Base-by-base conservation (phyloP, 2,113 vertebrate species). In the Semicossyphus pulcher region DNA sequence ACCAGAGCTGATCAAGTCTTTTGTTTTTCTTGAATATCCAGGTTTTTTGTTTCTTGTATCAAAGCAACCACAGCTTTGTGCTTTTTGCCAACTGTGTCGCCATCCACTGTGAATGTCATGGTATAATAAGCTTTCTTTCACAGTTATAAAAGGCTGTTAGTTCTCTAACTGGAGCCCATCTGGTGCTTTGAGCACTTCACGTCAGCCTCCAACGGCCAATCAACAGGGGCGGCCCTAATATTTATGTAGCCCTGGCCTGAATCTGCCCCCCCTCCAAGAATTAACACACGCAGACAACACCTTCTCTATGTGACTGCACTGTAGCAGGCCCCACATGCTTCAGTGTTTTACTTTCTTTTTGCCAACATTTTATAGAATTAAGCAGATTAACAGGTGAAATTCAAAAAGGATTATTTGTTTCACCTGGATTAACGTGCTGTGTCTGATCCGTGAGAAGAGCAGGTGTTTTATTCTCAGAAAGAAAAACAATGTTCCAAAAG, bases 401-500 rank as follows among this genome's bases (percentile, higher is more conserved):
- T 5, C 54, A 61, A n/a, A 49, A 45, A 49, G 21, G 56, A 64
- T 54, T 39, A 51, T 25, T n/a, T 3, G 7, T 59, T 63, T 54
- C 44, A 64, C 34, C 71, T 73, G 63, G 63, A 72, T 73, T 61
- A 61, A 69, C 12, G 1, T 26, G 14, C 14, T 64, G 12, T 18
- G 23, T 39, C 32, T 16, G 18, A 34, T 59, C 41, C 4, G 1
- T 41, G 15, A 26, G 63, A 65, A 34, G n/a, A 63, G 10, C 31
- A 34, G 32, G 9, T 14, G 23, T 41, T 69, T 64, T 34, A 20
- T 76, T 28, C 18, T 49, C 26, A 21, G 25, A 57, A 63, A 64
- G 28, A 71, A 66, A 36, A 66, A 74, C 56, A 71, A 51, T 41
- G 37, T 63, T 26, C 25, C 44, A 34, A 78, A 81, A 71, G 37